A percentile compares a stretch with the other conserved stretches of the same genome.
phyloP scores from a whole-genome alignment of 2,797 vertebrate genomes.

The Chromobotia macracanthus region DNA sequence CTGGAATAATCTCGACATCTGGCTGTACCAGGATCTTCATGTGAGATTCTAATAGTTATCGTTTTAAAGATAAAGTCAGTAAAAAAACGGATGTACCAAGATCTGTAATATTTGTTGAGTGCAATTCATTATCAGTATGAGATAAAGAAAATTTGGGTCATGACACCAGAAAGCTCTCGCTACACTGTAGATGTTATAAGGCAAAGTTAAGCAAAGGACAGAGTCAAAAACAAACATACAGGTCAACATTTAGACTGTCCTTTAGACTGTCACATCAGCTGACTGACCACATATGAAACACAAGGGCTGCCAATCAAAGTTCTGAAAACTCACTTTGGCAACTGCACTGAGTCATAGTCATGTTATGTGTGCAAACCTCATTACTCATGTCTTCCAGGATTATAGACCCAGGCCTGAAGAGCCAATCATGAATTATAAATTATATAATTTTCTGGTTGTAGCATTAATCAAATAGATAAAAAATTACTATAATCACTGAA shows the following conservation, averaged over 20 bases:
- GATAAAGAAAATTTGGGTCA: not conserved
- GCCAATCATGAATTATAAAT: not conserved
- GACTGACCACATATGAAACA: conserved; percentile 45
- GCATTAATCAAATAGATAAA: too few relatives aligned
- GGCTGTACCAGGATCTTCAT: too few relatives aligned
- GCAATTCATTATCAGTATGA: not conserved
- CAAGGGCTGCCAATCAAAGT: not conserved
- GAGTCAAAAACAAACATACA: not conserved
- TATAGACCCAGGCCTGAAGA: not conserved
- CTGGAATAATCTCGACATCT: too few relatives aligned
- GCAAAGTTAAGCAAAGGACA: not conserved
- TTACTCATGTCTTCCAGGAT: not conserved
- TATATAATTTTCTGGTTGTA: too few relatives aligned
- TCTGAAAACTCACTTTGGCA: not conserved
- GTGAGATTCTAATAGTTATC: too few relatives aligned
- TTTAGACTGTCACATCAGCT: conserved; percentile 59
- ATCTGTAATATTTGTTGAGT: too few relatives aligned
- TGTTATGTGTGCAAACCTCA: not conserved
- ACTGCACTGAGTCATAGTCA: conserved; percentile 4
- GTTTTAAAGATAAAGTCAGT: too few relatives aligned
- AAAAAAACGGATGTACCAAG: too few relatives aligned
- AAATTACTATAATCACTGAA: too few relatives aligned
- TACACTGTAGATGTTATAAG: too few relatives aligned
- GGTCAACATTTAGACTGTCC: not conserved
- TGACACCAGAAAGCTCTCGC: not conserved